A percentile compares a stretch with the other conserved stretches of the same genome.
These are phyloP conservation scores for Gobiocypris rarus DNA, from an alignment of 2,113 vertebrate species.

Conservation along the genomic window DNA sequence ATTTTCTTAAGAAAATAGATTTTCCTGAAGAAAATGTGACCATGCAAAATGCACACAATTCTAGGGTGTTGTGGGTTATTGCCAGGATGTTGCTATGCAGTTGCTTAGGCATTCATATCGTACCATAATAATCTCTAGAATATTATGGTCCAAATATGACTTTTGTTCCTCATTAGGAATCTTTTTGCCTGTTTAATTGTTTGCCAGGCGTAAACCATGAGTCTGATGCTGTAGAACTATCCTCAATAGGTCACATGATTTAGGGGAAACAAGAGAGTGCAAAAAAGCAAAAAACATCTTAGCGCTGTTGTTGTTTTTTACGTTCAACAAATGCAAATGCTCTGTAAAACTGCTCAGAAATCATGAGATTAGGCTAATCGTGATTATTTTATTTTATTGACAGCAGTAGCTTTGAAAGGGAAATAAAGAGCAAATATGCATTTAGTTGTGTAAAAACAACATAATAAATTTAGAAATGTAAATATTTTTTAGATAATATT, in stretches of 20 bases:
- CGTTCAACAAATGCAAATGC: not conserved
- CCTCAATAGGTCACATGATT: not conserved
- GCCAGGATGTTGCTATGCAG: not conserved
- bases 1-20: not conserved
- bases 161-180: not conserved
- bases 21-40: not conserved
- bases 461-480: no score
- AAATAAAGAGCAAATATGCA: not conserved
- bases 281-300: not conserved
- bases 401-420: not conserved
- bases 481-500: not conserved
- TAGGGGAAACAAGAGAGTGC: not conserved
- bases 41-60: not conserved
- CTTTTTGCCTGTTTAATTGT: not conserved
- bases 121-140: no score
- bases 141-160: not conserved
- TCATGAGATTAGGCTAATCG: not conserved
- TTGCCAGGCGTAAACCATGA: not conserved
- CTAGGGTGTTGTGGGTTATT: not conserved
- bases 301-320: not conserved
- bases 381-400: not conserved
- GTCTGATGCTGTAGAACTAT: not conserved
- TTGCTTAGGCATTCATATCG: not conserved
- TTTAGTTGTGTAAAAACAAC: not conserved
- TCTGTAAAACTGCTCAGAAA: not conserved